Evolutionary conservation across 2,888 invertebrate genomes (phyloP), one percentile per base, ranked within the genome.

Genomic region (Villa cingulata): DNA sequence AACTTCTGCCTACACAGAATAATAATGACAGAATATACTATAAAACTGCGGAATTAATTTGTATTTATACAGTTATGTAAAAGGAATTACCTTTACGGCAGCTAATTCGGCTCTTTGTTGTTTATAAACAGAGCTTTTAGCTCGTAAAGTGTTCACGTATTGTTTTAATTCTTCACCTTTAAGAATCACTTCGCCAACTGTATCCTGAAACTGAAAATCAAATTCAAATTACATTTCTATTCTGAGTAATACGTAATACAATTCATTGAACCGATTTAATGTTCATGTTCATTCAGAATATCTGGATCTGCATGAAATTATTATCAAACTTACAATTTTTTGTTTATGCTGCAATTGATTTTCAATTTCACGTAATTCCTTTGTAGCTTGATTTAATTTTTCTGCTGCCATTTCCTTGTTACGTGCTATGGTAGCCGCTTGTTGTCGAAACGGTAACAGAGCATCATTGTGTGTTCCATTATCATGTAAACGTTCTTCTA

Each of bases 161-260:
- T 81, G 78, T 66, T 89, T 88, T 61, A 89, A 78, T 70, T 90
- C 86, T 52, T 87, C 87, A 23, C 86, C 87, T 57, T 83, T 76
- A 19, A 86, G 72, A 18, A 83, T 76, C 48, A 80, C 79, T 51
- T 82, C 82, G 4, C 83, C 83, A 39, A 75, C 66, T 18, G 73
- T 66, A 55, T 73, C 71, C 50, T 71, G 70, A 9, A 74, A 70
- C 71, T 65, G 45, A 27, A 42, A 41, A 18, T 14, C 29, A 17
- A 20, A 19, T 17, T 17, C 12, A 19, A 6, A 38, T 38, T 17
- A n/a, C n/a, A 17, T 17, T 38, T 38, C 9, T n/a, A n/a, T n/a
- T n/a, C n/a, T n/a, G n/a, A n/a, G n/a, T n/a, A n/a, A n/a, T n/a
- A n/a, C n/a, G n/a, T n/a, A n/a, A n/a, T n/a, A n/a, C n/a, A n/a